Base-by-base conservation (phyloP, 2,888 invertebrate species). In the Drosophila subquinaria region DNA sequence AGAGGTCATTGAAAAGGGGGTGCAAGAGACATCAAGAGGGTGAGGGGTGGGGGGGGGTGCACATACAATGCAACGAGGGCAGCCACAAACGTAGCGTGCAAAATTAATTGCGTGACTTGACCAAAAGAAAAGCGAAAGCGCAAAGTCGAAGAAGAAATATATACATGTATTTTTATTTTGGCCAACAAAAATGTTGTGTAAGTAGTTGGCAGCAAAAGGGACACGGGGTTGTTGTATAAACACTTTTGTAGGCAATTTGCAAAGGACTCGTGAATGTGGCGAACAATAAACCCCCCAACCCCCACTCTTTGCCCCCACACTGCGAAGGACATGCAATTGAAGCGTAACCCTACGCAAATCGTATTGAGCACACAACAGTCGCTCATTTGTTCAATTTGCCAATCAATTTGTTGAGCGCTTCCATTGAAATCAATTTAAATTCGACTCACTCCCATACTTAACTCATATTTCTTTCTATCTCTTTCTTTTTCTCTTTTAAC, bases 41-140 rank as follows among this genome's bases (percentile, higher is more conserved):
- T 1, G 47, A n/a, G n/a, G n/a, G n/a, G n/a, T 43, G 10, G 9
- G 8, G 17, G 11, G 11, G 9, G 5, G 17, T 9, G n/a, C 20
- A 30, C 30, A 64, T 50, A 59, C 64, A 76, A 56, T 76, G 79
- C 76, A 69, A 35, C 35, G 52, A 55, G 51, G 62, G 51, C 15
- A 61, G 72, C 55, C 63, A 56, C 59, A 67, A 75, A 70, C 61
- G 88, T 83, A 77, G 87, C 87, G 87, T 86, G 83, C 87, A 77
- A 83, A 86, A 84, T 88, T 88, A 84, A 88, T 84, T 84, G 83
- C 83, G 83, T 84, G 83, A 86, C 87, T 83, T 83, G 83, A 86
- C 80, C 71, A 74, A 68, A 88, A 69, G 57, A 55, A 71, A 67
- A 61, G 64, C 67, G 69, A 70, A 68, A 73, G 63, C 66, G 42